A percentile compares a stretch with the other conserved stretches of the same genome.
Evolutionary conservation across 2,888 invertebrate genomes (phyloP).

Genomic region (Ctenicera cuprea): DNA sequence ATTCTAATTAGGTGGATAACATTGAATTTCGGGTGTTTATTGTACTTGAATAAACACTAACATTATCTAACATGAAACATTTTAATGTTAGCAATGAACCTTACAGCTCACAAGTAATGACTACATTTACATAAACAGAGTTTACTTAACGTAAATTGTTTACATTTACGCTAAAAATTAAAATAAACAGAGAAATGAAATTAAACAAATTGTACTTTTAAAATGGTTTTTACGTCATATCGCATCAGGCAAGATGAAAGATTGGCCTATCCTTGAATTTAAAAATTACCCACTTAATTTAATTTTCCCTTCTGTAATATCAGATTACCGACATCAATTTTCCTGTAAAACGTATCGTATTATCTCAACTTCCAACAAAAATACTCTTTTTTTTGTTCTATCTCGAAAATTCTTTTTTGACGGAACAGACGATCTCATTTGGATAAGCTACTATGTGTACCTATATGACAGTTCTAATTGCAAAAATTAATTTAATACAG

Average conservation of each 20-base stretch:
- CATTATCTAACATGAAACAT: not conserved
- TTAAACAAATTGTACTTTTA: not conserved
- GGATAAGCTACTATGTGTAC: too few relatives aligned
- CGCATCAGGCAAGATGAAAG: not conserved
- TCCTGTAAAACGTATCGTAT: too few relatives aligned
- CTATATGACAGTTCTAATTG: too few relatives aligned
- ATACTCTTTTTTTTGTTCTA: not conserved
- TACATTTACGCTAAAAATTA: not conserved
- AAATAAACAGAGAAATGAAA: not conserved
- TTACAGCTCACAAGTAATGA: not conserved
- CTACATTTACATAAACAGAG: not conserved
- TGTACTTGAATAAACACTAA: constrained; percentile 3
- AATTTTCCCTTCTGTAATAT: not conserved
- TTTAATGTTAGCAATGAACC: not conserved
- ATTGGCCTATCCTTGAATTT: constrained; percentile 2
- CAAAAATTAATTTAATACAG: too few relatives aligned
- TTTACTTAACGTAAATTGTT: not conserved
- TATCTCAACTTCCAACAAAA: not conserved
- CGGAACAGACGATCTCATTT: too few relatives aligned
- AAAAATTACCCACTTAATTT: constrained; percentile 13
- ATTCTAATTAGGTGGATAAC: constrained; percentile 2
- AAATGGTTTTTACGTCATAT: not conserved
- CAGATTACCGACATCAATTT: not conserved
- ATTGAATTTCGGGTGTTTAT: constrained; percentile 4
- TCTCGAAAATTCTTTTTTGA: too few relatives aligned